Evolutionary conservation across 2,113 vertebrate species (phyloP), one percentile per base, ranked within the genome.

Genomic region (Eulemur rufifrons): DNA sequence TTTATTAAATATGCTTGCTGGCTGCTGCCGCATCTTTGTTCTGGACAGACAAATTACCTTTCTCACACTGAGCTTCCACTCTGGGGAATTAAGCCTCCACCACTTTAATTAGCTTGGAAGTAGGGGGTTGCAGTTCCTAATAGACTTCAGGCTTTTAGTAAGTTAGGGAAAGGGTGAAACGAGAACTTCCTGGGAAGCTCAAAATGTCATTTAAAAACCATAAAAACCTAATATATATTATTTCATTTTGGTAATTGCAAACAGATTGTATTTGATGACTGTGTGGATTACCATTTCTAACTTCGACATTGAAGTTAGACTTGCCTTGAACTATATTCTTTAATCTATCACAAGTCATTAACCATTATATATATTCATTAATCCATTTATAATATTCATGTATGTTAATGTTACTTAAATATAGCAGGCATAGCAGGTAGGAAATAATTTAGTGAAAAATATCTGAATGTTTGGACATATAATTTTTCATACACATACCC

Each of bases 41-140:
- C 99, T 99, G 99, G 99, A 99, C 99, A 99, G 99, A 99, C 99
- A 99, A 99, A 99, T 99, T 99, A 99, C 99, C 99, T 99, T 99
- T 99, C 99, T 99, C 99, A 99, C 99, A 99, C 99, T 98, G 99
- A 99, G 99, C 99, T 99, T 98, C 98, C 98, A 99, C 99, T 99
- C 99, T 98, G 98, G 99, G 99, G 99, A 99, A 99, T 99, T 99
- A 99, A 99, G 99, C 98, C 98, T 99, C 99, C 98, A 98, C 99
- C 99, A 99, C 99, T 99, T 99, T 99, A 99, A 99, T 99, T 99
- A 99, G 99, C 99, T 99, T 98, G 99, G 98, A 99, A 99, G 99
- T 99, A 98, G 99, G 99, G 99, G 99, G 98, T 99, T 99, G 99
- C 99, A 99, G 99, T 99, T 99, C 99, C 99, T 99, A 99, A 99